Base-by-base conservation (phyloP, 1,140 invertebrate genomes). In the Papilio helenus region DNA sequence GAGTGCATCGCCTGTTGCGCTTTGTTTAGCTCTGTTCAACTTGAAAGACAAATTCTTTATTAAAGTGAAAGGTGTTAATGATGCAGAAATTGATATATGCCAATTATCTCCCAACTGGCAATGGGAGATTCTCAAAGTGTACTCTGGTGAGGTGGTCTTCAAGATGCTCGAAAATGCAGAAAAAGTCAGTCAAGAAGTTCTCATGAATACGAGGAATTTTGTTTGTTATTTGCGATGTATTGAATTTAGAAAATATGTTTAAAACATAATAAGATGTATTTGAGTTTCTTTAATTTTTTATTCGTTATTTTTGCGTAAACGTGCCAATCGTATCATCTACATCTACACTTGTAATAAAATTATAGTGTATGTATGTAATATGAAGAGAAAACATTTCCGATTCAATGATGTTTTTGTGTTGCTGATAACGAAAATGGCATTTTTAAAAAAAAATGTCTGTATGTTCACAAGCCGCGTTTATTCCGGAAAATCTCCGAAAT, bases 111-210 rank as follows among this genome's bases (percentile, higher is more conserved):
- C 91, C 18, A 87, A 87, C 72, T 94, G 93, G 93, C 92, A 94
- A 84, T 93, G 92, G 93, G 89, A 94, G 82, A 85, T 94, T 61
- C 82, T 94, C 20, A 89, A 90, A 76, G 79, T 88, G 20, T 93
- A 85, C 80, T 86, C 79, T 76, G 85, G 85, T 8, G 84, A 91
- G 26, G 85, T 93, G 16, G 77, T 85, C 1, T 72, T 68, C 8
- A 91, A 88, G 80, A 65, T 92, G 10, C 76, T 88, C 68, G 42
- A 81, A 44, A 90, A 86, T 82, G 88, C 92, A 51, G 55, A 79
- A 46, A 93, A 87, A 84, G 44, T 87, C 39, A 79, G 86, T 51
- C n/a, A 73, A 29, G 79, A 85, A 44, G 80, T 86, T 9, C 83
- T 81, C 39, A 44, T 83, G 0, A 29, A 80, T 23, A 84, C 87